Evolutionary conservation across 2,888 invertebrate genomes (phyloP), one percentile per base, ranked within the genome.

Genomic region (Pterostichus niger): DNA sequence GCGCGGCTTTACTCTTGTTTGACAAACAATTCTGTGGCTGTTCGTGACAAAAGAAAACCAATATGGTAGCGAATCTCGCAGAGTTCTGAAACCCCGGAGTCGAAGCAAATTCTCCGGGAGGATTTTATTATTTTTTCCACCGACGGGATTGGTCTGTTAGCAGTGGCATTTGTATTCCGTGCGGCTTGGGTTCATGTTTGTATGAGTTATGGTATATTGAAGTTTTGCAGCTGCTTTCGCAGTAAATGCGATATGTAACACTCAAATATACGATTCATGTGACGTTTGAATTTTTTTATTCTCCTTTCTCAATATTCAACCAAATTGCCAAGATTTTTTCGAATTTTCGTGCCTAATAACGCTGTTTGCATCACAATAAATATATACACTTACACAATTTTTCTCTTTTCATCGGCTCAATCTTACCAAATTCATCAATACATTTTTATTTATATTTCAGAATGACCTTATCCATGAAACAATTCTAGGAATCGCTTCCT

Each of bases 11-110:
- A n/a, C 35, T n/a, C 40, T 40, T 40, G 40, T 40, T 59, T 59
- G 35, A 13, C 64, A 64, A 64, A 64, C 64, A 64, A 64, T 64
- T 64, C 64, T 64, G 9, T 13, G 13, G 11, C 13, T 49, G 40
- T 49, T 13, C 64, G 64, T 33, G 64, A 64, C 64, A 64, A 64
- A 64, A 64, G 64, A 64, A 64, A 64, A 64, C 64, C 64, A 64
- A 64, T 64, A 64, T 64, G 35, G 64, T 35, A n/a, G 35, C 33
- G 64, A 64, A 64, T 64, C 64, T 59, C 17, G 10, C 59, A 31
- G 9, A 40, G 40, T 40, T 9, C 3, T 40, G 40, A 5, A 40
- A 40, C 6, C 40, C 40, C 40, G 40, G 40, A 59, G 59, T 59
- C 59, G 59, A 59, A 33, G 64, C 64, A 64, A 64, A 64, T 64